A percentile compares a stretch with the other conserved stretches of the same genome.
These are phyloP conservation scores for Aldabrachelys gigantea DNA, from an alignment of 2,113 vertebrate genomes.

Conservation along the genomic window DNA sequence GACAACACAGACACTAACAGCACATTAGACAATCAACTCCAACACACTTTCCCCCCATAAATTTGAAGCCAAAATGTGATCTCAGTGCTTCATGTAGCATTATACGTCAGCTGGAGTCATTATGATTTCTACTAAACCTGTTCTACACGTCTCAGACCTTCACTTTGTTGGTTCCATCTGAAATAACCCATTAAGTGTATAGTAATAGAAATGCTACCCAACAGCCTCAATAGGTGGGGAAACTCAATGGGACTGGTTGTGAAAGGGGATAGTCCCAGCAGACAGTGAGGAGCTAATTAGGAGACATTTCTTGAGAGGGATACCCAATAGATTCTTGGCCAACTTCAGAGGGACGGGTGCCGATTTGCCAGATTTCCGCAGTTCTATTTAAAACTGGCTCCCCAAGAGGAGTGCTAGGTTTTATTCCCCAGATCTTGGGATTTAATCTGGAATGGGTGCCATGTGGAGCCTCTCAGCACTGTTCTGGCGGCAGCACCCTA, in stretches of 20 bases:
- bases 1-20: neutral
- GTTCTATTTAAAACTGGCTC: too few species aligned
- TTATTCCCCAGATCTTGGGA: too few species aligned
- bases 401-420: too few species aligned
- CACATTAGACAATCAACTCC: neutral
- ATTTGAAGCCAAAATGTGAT: neutral
- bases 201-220: neutral
- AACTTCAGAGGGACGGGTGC: too few species aligned
- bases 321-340: neutral
- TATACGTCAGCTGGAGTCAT: neutral
- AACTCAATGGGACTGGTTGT: neutral
- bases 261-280: neutral
- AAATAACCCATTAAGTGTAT: neutral
- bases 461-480: too few species aligned
- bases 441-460: too few species aligned
- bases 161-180: neutral
- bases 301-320: neutral
- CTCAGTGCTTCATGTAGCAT: neutral
- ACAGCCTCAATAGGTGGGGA: neutral
- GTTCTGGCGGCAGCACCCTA: too few species aligned
- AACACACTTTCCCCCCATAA: neutral
- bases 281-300: neutral
- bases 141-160: neutral
- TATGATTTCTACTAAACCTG: neutral
- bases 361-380: too few species aligned